Base-by-base conservation (phyloP, 2,888 invertebrate species). In the Ephialtes manifestator region DNA sequence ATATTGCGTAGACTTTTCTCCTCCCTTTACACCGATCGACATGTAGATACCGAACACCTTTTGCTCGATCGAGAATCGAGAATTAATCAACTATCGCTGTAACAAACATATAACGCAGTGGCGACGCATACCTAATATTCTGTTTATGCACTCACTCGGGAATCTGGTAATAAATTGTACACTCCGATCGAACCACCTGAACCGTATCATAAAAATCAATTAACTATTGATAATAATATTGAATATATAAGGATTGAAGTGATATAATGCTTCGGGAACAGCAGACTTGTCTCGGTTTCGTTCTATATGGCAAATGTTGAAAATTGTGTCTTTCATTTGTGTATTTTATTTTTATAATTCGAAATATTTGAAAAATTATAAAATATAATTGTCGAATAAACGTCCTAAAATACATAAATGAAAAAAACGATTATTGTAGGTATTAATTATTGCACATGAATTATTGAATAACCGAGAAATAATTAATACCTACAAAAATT, bases 131-230 rank as follows among this genome's bases (percentile, higher is more conserved):
- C 24, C 8, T 10, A 1, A 24, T 0, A 11, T 2, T 43, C 48
- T 60, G 8, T 31, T 51, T 13, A 63, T 63, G 55, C 18, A 74
- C 18, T 70, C 75, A 48, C 70, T 74, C 70, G 60, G 70, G 74
- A 85, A 85, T 71, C 71, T 4, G 31, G 58, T 75, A 28, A 48
- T 71, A 85, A 85, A 82, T 85, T 85, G 43, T 79, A 79, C 53
- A 67, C 35, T 75, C 28, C 58, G 24, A 35, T 35, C 39, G 24
- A 35, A 35, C 39, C 75, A 65, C 82, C 60, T 75, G 65, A 35
- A 79, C 79, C 82, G 71, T 85, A 67, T 82, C 82, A 79, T 18
- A 71, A 76, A 58, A 55, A 79, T 82, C 79, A 58, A 75, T 79
- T 71, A 7, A 39, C 11, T 51, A 65, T 74, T 60, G 58, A 78